These are phyloP conservation scores for Toxotes chatareus DNA, from an alignment of 2,113 vertebrate genomes.

Conservation along the genomic window DNA sequence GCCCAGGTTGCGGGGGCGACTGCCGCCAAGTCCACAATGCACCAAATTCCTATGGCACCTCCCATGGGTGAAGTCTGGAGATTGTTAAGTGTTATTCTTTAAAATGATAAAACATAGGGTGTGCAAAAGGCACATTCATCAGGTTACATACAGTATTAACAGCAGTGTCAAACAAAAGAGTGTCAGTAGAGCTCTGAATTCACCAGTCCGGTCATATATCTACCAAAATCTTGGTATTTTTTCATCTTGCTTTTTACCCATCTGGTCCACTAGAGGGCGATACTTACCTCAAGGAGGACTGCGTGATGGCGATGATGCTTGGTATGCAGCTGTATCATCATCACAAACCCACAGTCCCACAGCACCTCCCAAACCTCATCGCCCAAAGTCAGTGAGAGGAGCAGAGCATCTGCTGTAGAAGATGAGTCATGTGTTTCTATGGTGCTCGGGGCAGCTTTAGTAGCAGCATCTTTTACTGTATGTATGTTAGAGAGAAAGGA, in stretches of 20 bases:
- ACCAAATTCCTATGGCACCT: too few relatives aligned
- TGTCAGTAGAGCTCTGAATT: not conserved
- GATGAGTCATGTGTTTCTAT: slow-evolving; percentile 70
- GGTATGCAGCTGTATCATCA: slow-evolving; percentile 49
- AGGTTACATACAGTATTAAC: not conserved
- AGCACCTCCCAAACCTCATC: slow-evolving; percentile 45
- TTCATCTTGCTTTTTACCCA: not conserved
- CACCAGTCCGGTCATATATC: not conserved
- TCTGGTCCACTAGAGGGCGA: slow-evolving; percentile 65
- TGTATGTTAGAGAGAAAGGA: not conserved
- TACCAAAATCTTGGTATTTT: not conserved
- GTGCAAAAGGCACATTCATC: not conserved
- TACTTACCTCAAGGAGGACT: slow-evolving; percentile 29
- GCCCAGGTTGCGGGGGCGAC: too few relatives aligned
- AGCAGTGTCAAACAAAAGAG: not conserved
- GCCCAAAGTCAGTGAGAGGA: slow-evolving; percentile 53
- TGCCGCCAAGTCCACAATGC: too few relatives aligned
- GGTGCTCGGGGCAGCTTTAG: slow-evolving; percentile 47
- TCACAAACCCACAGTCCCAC: slow-evolving; percentile 30
- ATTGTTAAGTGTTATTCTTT: not conserved
- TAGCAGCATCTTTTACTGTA: slow-evolving; percentile 1
- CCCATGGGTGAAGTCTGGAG: too few relatives aligned
- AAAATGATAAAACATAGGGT: not conserved
- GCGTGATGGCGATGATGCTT: slow-evolving; percentile 20
- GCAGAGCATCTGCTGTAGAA: slow-evolving; percentile 49